Percentiles rank a stretch among this genome's conserved stretches.
Conservation (phyloP, 2,113 vertebrate species). For the Rhinolophus sinicus region DNA sequence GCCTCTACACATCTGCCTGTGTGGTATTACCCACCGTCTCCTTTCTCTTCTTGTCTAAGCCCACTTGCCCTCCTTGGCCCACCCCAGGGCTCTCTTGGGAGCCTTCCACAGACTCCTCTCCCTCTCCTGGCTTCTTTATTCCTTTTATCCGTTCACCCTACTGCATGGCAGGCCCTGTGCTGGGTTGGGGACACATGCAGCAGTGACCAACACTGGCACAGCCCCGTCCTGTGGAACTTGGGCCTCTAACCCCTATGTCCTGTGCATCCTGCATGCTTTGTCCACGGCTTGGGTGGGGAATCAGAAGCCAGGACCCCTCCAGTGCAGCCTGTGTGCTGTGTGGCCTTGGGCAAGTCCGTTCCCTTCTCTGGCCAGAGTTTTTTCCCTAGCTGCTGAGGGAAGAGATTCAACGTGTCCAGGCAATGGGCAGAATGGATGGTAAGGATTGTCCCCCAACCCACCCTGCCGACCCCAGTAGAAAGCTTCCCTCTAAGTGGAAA, state of each 20-base stretch:
- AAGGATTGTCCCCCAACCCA: neutral
- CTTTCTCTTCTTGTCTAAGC: neutral
- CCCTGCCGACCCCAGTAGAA: neutral
- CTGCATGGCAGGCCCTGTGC: neutral
- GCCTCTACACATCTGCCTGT: neutral
- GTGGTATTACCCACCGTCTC: accelerated
- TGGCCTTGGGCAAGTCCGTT: neutral
- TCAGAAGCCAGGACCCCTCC: neutral
- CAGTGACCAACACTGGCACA: neutral
- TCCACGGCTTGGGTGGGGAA: too few relatives aligned
- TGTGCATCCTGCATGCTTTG: neutral
- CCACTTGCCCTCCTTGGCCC: neutral
- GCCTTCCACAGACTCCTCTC: neutral
- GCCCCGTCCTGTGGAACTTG: neutral
- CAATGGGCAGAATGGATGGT: neutral
- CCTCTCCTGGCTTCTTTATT: neutral
- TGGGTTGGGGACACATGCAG: neutral
- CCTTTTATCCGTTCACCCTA: neutral
- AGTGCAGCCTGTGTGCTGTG: neutral
- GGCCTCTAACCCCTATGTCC: neutral
- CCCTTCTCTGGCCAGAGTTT: neutral
- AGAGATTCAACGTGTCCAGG: neutral
- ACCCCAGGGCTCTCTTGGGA: neutral
- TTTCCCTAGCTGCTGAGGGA: neutral
- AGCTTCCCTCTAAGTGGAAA: neutral